Evolutionary conservation across 1,140 invertebrate species (phyloP), one percentile per base, ranked within the genome.

Genomic region (Drosophila kohkoa): DNA sequence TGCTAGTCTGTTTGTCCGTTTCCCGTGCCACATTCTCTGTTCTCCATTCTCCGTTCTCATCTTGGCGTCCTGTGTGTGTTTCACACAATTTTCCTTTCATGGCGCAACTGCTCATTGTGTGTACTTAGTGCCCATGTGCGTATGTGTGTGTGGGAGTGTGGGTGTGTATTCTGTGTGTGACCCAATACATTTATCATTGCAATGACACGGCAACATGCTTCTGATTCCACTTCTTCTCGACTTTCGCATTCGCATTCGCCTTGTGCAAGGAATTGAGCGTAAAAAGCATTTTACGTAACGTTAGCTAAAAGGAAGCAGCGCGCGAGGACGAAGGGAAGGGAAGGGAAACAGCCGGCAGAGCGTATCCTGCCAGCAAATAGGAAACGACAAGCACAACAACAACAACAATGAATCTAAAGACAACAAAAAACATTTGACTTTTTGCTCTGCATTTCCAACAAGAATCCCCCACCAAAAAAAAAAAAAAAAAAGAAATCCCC

Each of bases 131-230:
- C 57, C 28, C 54, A 35, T 48, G 16, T 28, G 5, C 30, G 25
- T 38, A 20, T 43, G 32, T 11, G 48, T 51, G 32, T 45, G n/a
- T 60, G 66, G 59, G 48, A 60, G 32, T 54, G 28, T 77, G 62
- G n/a, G 59, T 62, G 46, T 60, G 30, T 59, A 41, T 16, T 20
- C 7, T 45, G 51, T 66, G 28, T 77, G 62, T 57, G 57, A 79
- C 70, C 75, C 69, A 82, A 88, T 89, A 81, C 81, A 89, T 89
- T 89, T 89, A 89, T 89, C 81, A 81, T 81, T 72, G 78, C 81
- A 78, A 89, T 89, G 81, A 89, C 78, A 85, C 76, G 68, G 77
- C 77, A 85, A 66, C 65, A 75, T 77, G 69, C 48, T 46, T 74
- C 55, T 69, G 71, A 74, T 74, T 65, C 64, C 58, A 20, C 59